Percentiles rank a stretch among this genome's conserved stretches.
phyloP scores from a whole-genome alignment of 1,140 invertebrate genomes.

The Argopecten irradians region DNA sequence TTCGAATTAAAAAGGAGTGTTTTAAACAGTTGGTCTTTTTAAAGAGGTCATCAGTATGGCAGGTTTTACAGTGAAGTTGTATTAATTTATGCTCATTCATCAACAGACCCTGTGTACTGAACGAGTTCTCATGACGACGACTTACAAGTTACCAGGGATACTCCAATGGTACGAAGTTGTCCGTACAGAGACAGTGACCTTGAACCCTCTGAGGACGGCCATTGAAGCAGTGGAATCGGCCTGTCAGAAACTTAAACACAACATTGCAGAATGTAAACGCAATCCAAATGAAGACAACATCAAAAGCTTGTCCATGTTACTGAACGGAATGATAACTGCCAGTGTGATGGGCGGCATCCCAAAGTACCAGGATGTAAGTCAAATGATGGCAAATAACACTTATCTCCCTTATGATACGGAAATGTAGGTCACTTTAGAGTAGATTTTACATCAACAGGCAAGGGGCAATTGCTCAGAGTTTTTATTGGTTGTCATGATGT shows the following conservation, averaged over 20 bases:
- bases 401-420: neutral
- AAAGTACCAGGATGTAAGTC: slow-evolving; percentile 71
- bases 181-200: slow-evolving; percentile 49
- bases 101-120: slow-evolving; percentile 72
- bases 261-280: slow-evolving; percentile 51
- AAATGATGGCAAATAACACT: neutral
- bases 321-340: slow-evolving; percentile 78
- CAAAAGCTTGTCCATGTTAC: slow-evolving; percentile 93
- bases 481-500: neutral
- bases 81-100: neutral
- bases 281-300: slow-evolving; percentile 77
- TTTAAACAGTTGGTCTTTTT: too few relatives aligned
- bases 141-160: slow-evolving; percentile 71
- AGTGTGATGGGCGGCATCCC: slow-evolving; percentile 71
- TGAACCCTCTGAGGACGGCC: slow-evolving; percentile 68
- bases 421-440: neutral
- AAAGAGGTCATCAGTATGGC: too few relatives aligned
- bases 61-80: too few relatives aligned
- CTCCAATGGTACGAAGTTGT: slow-evolving; percentile 73
- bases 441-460: neutral
- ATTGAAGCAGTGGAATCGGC: slow-evolving; percentile 66
- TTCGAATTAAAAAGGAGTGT: too few relatives aligned
- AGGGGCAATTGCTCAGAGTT: neutral
- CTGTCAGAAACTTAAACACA: slow-evolving; percentile 62
- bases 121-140: slow-evolving; percentile 64